A percentile compares a stretch with the other conserved stretches of the same genome.
Evolutionary conservation across 2,113 vertebrate species (phyloP).

Genomic region (Mus spicilegus): DNA sequence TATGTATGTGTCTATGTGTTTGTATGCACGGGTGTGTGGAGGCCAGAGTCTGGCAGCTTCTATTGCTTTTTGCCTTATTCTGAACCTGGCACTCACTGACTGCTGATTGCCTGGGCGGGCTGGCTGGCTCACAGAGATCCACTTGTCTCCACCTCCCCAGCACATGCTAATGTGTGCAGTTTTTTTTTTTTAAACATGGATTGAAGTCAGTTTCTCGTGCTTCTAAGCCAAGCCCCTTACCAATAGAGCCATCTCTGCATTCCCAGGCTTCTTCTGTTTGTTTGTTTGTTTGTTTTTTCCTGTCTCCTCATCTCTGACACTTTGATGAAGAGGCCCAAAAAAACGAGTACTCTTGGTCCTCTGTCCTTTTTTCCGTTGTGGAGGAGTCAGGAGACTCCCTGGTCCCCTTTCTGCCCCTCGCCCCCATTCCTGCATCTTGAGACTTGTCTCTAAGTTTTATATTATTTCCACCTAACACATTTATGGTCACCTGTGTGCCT

Average conservation of each 20-base stretch:
- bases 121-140: neutral
- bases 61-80: neutral
- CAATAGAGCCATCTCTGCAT: neutral
- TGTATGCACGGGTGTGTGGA: neutral
- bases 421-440: neutral
- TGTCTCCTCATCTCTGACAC: neutral
- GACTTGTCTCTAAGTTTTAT: neutral
- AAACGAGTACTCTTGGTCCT: neutral
- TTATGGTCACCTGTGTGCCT: neutral
- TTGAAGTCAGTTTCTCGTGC: neutral
- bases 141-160: no score
- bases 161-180: no score
- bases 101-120: neutral
- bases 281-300: no score
- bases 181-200: neutral
- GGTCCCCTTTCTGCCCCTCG: accelerated
- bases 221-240: neutral
- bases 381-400: neutral
- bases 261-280: neutral
- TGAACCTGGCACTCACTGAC: neutral
- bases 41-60: neutral
- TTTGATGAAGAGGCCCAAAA: neutral
- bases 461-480: neutral
- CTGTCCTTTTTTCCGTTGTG: neutral
- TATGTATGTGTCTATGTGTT: neutral